Percentiles rank a stretch among this genome's conserved stretches.
These are phyloP conservation scores for Heliocidaris tuberculata DNA, from an alignment of 35 echinoderm and acorn worm genomes.

Conservation along the genomic window DNA sequence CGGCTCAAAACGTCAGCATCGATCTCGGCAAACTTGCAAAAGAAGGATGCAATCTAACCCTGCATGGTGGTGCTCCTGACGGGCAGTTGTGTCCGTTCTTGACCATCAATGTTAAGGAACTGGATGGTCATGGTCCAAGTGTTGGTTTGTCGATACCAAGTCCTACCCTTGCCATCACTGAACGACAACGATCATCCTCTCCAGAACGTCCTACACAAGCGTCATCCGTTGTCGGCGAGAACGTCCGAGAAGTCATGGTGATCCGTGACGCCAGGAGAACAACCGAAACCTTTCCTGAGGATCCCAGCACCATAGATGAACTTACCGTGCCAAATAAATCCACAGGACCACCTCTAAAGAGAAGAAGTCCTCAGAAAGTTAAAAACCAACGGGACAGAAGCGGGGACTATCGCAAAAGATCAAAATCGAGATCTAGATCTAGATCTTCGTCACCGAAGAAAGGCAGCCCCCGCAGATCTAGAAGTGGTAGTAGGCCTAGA, in stretches of 20 bases:
- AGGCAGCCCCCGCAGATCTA: not conserved
- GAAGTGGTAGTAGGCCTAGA: not conserved
- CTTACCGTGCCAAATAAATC: not conserved
- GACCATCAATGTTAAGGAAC: conserved; percentile 13
- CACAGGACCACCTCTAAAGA: not conserved
- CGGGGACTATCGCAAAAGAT: not conserved
- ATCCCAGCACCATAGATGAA: not conserved
- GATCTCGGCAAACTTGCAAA: conserved; percentile 19
- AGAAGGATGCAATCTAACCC: conserved; percentile 20
- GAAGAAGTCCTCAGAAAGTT: not conserved
- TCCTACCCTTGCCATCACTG: not conserved
- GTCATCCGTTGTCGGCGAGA: conserved; percentile 12
- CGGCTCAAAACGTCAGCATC: not conserved
- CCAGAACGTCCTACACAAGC: not conserved
- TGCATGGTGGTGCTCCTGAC: not conserved
- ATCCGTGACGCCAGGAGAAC: not conserved
- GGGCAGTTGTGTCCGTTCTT: not conserved
- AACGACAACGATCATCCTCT: not conserved
- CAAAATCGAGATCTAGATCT: not conserved
- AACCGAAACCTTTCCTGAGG: not conserved
- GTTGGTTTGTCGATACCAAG: not conserved
- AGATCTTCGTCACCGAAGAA: not conserved
- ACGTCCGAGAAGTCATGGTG: not conserved
- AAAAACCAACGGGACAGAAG: not conserved
- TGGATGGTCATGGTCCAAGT: not conserved